Base-by-base conservation (phyloP, 2,888 invertebrate genomes). In the Brenthis hecate region DNA sequence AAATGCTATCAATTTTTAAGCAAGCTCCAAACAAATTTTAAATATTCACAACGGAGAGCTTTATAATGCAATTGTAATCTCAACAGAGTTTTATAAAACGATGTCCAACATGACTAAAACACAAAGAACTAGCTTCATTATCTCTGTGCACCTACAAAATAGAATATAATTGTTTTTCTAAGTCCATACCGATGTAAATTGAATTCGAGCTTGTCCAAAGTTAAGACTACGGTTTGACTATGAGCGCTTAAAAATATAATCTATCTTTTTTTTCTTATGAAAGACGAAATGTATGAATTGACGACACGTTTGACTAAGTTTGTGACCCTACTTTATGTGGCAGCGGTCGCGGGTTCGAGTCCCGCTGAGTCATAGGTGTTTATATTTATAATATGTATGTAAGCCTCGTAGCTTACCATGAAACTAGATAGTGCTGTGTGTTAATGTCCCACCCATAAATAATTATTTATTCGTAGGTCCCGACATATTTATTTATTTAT, bases 101-200 rank as follows among this genome's bases (percentile, higher is more conserved):
- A 11, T 53, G n/a, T 53, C 5, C 14, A 43, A 56, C 28, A 28
- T 56, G 32, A 28, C 32, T 36, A 16, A 36, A 36, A 14, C 14
- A 56, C 14, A 56, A 36, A 36, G 36, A 36, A 56, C 51, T 47
- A 13, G 13, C 11, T 11, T 61, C 32, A 54, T 58, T 65, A 65
- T 61, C 56, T 70, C 28, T 14, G 47, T 23, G 36, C 54, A 65
- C 36, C 47, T 23, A 61, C 47, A 54, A 64, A 67, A 72, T 54
- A 67, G 53, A 61, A 62, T 71, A 65, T 69, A 66, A 70, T 72
- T 73, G 69, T 70, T 70, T 73, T 61, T 56, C 56, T 69, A 73
- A 73, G 64, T 70, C 60, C 54, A 58, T 48, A 16, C 64, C 64
- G 65, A 69, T 70, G 73, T 73, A 69, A 72, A 73, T 74, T 61